Percentiles rank a stretch among this genome's conserved stretches.
phyloP scores from a whole-genome alignment of 1,140 invertebrate species.

The Drosophila hydei region DNA sequence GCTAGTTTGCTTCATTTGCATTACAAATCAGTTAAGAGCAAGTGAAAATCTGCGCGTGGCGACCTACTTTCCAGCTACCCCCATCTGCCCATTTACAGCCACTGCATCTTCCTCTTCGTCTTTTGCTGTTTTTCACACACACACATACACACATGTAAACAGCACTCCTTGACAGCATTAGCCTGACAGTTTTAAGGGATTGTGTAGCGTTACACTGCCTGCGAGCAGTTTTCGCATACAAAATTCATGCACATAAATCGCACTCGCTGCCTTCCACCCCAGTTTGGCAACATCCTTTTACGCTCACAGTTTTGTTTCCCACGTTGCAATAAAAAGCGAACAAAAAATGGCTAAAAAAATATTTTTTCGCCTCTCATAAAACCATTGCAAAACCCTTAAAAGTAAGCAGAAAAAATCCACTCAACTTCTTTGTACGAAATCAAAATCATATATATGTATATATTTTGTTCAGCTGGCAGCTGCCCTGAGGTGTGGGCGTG shows the following conservation, averaged over 20 bases:
- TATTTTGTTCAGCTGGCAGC: constrained; percentile 13
- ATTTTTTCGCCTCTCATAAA: constrained; percentile 20
- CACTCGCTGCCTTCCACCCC: constrained; percentile 29
- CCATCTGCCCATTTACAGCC: not conserved
- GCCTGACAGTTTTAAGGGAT: constrained; percentile 51
- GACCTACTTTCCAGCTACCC: constrained; percentile 58
- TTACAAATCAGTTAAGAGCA: constrained; percentile 73
- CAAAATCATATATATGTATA: constrained; percentile 39
- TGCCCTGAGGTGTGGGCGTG: constrained; percentile 35
- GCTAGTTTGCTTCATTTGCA: constrained; percentile 77
- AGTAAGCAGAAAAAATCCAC: constrained; percentile 33
- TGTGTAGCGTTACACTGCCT: constrained; percentile 28
- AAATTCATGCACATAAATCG: constrained; percentile 71
- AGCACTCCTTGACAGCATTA: constrained; percentile 37
- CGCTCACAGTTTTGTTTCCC: constrained; percentile 53
- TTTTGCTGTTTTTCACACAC: constrained; percentile 1
- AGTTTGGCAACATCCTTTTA: constrained; percentile 20
- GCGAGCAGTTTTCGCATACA: constrained; percentile 65
- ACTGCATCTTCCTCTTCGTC: not conserved
- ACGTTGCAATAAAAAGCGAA: constrained; percentile 63
- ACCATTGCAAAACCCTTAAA: constrained; percentile 23
- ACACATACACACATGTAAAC: constrained; percentile 6
- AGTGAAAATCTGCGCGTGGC: constrained; percentile 67
- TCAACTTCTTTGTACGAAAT: constrained; percentile 32
- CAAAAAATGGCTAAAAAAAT: constrained; percentile 26